Base-by-base conservation (phyloP, 2,113 vertebrate genomes). In the Corydoras maculifer region DNA sequence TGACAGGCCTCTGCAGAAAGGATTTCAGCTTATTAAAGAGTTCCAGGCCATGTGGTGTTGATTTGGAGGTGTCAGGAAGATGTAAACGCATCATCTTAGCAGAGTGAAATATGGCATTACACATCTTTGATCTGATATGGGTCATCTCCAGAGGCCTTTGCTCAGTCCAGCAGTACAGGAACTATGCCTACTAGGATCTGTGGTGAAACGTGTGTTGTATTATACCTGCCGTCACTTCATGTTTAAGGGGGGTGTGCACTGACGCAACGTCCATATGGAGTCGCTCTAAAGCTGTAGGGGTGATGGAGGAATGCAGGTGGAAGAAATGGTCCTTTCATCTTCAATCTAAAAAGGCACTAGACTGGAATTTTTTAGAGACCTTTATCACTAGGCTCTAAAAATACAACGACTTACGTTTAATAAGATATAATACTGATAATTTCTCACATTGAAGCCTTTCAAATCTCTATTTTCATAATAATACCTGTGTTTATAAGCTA, bases 121-220 rank as follows among this genome's bases (percentile, higher is more conserved):
- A 79, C 76, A 84, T 86, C 87, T 90, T 89, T 90, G 87, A 89
- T 87, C 87, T 86, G 78, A 81, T 78, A 70, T 64, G 73, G 80
- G 68, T 79, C 81, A 79, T 82, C 75, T 78, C 70, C 58, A 76
- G 64, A 78, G 68, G 66, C 57, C 51, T 68, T 32, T 69, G 30
- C 43, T 63, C 72, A 31, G 69, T 67, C 43, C 69, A 62, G 69
- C 55, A 55, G 61, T 61, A 70, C 64, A 71, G 68, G 50, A 70
- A 49, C 60, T 62, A 49, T 30, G 30, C 68, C 70, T 71, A 66
- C 62, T 29, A 35, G 10, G 70, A 61, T 62, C 72, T 72, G 75
- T 14, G 53, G 29, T 55, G 59, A 78, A 77, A 79, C 68, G 69
- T 76, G 72, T 65, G 62, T 51, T 65, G 61, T 65, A 65, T 70